Percentiles rank a stretch among this genome's conserved stretches.
Evolutionary conservation across 2,888 invertebrate species (phyloP).

Genomic region (Ichneumon xanthorius): DNA sequence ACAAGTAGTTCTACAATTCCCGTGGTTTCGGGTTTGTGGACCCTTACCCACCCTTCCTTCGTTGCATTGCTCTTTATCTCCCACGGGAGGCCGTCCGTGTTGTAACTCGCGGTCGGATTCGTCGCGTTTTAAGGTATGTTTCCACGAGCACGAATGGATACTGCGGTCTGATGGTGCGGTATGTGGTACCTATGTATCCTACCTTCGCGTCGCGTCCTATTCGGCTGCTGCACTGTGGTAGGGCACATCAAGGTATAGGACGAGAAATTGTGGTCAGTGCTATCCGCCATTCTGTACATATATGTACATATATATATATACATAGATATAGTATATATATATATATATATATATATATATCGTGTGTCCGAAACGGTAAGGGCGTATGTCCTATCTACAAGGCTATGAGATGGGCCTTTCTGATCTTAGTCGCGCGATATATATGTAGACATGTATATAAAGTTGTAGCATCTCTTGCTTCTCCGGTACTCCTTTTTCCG

Average conservation of each 20-base stretch:
- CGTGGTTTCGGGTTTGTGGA: constrained; percentile 14
- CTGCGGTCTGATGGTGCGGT: constrained; percentile 54
- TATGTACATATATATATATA: not conserved
- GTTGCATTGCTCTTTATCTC: constrained; percentile 23
- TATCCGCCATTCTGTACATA: not conserved
- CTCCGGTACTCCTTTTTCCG: constrained; percentile 1
- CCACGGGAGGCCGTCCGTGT: constrained; percentile 41
- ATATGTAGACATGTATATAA: not conserved
- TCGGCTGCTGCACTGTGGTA: not conserved
- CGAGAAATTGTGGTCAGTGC: constrained; percentile 43
- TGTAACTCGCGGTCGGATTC: constrained; percentile 62
- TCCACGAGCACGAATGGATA: constrained; percentile 37
- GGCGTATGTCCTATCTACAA: too few species aligned
- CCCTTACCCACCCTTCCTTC: constrained; percentile 37
- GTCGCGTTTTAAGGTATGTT: constrained; percentile 57
- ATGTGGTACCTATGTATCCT: constrained; percentile 22
- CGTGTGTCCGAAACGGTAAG: not conserved
- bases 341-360: not conserved
- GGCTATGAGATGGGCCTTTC: too few species aligned
- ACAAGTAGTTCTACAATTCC: constrained; percentile 43
- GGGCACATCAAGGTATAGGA: constrained; percentile 15
- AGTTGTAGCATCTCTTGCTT: constrained; percentile 13
- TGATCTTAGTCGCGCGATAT: too few species aligned
- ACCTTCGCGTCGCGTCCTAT: not conserved
- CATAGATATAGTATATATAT: not conserved